These are phyloP conservation scores for Avahi laniger DNA, from an alignment of 2,797 vertebrate species.

Conservation along the genomic window DNA sequence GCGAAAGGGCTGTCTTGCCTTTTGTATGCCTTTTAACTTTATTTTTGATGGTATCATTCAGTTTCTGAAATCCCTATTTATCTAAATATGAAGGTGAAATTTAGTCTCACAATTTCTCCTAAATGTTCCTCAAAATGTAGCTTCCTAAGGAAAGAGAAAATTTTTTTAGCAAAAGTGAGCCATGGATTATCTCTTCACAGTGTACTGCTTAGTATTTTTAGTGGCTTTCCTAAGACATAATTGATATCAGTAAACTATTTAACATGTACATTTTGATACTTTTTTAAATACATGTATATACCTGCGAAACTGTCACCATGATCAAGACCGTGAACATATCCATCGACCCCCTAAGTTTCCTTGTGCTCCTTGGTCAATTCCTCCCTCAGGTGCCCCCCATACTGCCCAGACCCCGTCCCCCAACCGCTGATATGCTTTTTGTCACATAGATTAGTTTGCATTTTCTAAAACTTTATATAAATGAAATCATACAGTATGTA, in stretches of 20 bases:
- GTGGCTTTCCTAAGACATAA: not conserved
- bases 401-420: fast-evolving
- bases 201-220: not conserved
- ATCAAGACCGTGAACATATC: not conserved
- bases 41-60: not conserved
- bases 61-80: not conserved
- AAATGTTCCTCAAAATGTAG: not conserved
- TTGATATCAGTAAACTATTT: not conserved
- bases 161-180: not conserved
- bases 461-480: slow-evolving; percentile 32
- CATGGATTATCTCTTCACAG: not conserved
- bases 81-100: not conserved
- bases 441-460: not conserved
- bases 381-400: not conserved
- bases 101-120: not conserved
- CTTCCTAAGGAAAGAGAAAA: not conserved
- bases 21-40: not conserved
- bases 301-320: not conserved
- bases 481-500: not conserved
- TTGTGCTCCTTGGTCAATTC: not conserved
- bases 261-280: not conserved
- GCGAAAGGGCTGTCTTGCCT: not conserved
- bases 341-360: not conserved
- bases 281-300: not conserved
- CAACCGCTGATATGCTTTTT: not conserved